A percentile compares a stretch with the other conserved stretches of the same genome.
Evolutionary conservation across 2,113 vertebrate genomes (phyloP).

Genomic region (Centropristis striata): DNA sequence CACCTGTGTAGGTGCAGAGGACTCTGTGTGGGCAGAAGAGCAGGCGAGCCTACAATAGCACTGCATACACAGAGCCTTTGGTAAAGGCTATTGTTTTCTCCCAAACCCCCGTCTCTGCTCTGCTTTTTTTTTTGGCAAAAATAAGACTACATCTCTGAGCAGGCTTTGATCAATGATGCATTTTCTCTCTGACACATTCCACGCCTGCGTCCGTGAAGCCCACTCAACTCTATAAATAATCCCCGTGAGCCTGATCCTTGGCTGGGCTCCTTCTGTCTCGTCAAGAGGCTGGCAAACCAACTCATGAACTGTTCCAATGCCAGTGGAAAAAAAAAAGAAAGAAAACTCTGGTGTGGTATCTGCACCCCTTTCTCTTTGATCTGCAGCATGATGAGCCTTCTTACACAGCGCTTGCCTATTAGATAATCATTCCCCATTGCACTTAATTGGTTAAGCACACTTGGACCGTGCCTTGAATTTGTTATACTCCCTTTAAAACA

Average conservation of each 20-base stretch:
- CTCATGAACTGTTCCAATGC: slow-evolving; percentile 43
- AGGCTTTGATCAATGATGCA: slow-evolving; percentile 79
- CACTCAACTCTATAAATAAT: slow-evolving; percentile 87
- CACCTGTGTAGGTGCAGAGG: slow-evolving; percentile 80
- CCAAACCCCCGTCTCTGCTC: slow-evolving; percentile 32
- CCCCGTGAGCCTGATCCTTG: slow-evolving; percentile 74
- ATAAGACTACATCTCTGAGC: slow-evolving; percentile 61
- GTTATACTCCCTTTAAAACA: not conserved
- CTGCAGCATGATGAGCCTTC: slow-evolving; percentile 17
- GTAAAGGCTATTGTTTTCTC: slow-evolving; percentile 56
- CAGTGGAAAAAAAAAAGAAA: slow-evolving; percentile 17
- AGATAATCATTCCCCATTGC: slow-evolving; percentile 19
- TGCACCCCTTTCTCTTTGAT: slow-evolving; percentile 47
- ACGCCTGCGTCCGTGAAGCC: slow-evolving; percentile 79
- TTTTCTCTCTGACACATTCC: slow-evolving; percentile 82
- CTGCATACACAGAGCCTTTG: slow-evolving; percentile 30
- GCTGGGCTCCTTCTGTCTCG: slow-evolving; percentile 79
- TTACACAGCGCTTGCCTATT: slow-evolving; percentile 17
- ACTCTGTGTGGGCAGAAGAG: slow-evolving; percentile 64
- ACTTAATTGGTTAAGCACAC: not conserved
- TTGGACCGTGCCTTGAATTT: not conserved
- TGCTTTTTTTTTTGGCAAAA: slow-evolving; percentile 54
- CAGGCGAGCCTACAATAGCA: slow-evolving; percentile 60
- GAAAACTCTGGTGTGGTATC: slow-evolving; percentile 16
- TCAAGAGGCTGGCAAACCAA: slow-evolving; percentile 73